These are phyloP conservation scores for Heliconius ismenius DNA, from an alignment of 2,888 invertebrate species.

Conservation along the genomic window DNA sequence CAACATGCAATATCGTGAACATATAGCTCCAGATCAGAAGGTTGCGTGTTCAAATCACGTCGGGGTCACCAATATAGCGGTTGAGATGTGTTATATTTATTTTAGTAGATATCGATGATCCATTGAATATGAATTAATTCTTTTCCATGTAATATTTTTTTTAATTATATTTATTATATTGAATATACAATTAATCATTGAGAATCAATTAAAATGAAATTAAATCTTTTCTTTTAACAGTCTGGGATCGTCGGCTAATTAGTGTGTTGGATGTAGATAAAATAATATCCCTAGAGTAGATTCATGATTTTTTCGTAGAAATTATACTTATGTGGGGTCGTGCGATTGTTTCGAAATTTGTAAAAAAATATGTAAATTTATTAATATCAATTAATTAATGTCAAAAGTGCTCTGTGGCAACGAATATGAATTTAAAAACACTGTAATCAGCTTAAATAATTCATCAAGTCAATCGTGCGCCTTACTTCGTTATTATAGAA, in stretches of 20 bases:
- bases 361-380: not conserved
- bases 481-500: slow-evolving; percentile 18
- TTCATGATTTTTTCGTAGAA: slow-evolving; percentile 30
- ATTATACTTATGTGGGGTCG: slow-evolving; percentile 26
- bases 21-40: too few relatives aligned
- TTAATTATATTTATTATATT: not conserved
- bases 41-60: too few relatives aligned
- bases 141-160: not conserved
- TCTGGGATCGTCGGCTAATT: slow-evolving; percentile 33
- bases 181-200: not conserved
- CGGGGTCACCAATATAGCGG: too few relatives aligned
- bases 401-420: not conserved
- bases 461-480: slow-evolving; percentile 19
- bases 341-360: not conserved
- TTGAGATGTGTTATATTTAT: not conserved
- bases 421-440: not conserved
- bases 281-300: slow-evolving; percentile 36
- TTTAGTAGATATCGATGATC: slow-evolving; percentile 33
- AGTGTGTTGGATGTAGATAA: slow-evolving; percentile 37
- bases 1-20: too few relatives aligned
- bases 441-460: not conserved
- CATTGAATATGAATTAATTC: not conserved
- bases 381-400: not conserved
- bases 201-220: not conserved
- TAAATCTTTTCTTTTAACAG: not conserved